Evolutionary conservation across 2,888 invertebrate species (phyloP).

Genomic region (Agrotis ipsilon): DNA sequence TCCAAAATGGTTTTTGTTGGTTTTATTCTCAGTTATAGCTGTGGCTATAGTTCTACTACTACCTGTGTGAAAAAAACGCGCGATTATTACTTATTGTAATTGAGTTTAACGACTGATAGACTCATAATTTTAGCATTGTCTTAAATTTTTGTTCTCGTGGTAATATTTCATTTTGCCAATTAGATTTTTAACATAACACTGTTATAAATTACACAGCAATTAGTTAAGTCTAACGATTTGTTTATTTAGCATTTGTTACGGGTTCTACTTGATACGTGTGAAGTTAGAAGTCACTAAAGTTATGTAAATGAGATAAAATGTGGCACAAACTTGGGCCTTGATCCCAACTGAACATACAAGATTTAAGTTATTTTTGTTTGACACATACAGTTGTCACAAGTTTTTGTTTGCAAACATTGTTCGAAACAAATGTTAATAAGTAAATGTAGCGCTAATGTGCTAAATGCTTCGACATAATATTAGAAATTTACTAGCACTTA

Average conservation of each 20-base stretch:
- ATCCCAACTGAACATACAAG: conserved; percentile 36
- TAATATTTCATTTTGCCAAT: conserved; percentile 21
- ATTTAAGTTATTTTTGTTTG: conserved; percentile 43
- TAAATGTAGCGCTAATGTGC: conserved; percentile 36
- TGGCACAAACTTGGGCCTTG: conserved; percentile 38
- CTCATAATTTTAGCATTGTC: conserved; percentile 27
- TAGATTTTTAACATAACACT: conserved; percentile 23
- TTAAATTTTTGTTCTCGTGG: conserved; percentile 10
- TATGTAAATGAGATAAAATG: conserved; percentile 47
- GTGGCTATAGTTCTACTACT: too few species aligned
- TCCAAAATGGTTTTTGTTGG: too few species aligned
- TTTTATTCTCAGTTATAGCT: conserved; percentile 27
- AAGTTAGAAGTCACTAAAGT: conserved; percentile 36
- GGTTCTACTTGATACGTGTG: conserved; percentile 18
- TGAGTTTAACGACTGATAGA: conserved; percentile 31
- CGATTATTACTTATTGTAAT: conserved; percentile 28
- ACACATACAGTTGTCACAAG: conserved; percentile 27
- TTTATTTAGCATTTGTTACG: conserved; percentile 35
- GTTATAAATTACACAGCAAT: conserved; percentile 22
- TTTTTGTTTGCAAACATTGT: conserved; percentile 44
- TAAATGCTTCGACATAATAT: conserved; percentile 35
- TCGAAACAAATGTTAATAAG: conserved; percentile 8
- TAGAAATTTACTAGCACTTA: conserved; percentile 29
- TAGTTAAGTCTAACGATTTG: conserved; percentile 16
- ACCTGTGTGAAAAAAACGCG: conserved; percentile 39